These are phyloP conservation scores for Drosophila planitibia DNA, from an alignment of 2,888 invertebrate genomes.

Conservation along the genomic window DNA sequence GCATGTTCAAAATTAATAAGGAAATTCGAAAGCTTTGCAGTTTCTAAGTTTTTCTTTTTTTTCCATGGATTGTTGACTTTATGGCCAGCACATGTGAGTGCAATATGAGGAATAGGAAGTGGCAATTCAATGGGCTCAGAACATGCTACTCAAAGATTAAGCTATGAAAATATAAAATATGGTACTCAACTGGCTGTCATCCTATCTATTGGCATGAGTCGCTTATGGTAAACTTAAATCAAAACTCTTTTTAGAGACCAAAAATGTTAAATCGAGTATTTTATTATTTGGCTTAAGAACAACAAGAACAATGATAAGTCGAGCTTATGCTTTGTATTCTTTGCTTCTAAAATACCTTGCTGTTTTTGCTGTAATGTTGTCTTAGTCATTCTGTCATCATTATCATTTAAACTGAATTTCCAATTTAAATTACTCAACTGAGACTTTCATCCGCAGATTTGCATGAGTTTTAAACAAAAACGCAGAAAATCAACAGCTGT, in stretches of 20 bases:
- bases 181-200: neutral
- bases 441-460: neutral
- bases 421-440: neutral
- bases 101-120: constrained; percentile 3
- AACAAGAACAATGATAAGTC: neutral
- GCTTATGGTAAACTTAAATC: neutral
- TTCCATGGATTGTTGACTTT: constrained; percentile 67
- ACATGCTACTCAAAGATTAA: constrained; percentile 21
- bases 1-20: constrained; percentile 73
- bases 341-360: too few species aligned
- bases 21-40: constrained; percentile 45
- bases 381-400: constrained; percentile 7
- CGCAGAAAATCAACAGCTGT: neutral
- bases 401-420: neutral
- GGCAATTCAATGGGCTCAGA: constrained; percentile 16
- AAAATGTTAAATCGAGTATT: neutral
- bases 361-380: neutral
- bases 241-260: neutral
- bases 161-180: neutral
- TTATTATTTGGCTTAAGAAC: neutral
- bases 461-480: neutral
- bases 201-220: neutral
- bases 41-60: constrained; percentile 13
- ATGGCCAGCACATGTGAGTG: constrained; percentile 10
- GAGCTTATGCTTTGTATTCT: too few species aligned